These are phyloP conservation scores for Ahaetulla prasina DNA, from an alignment of 2,113 vertebrate species.

Conservation along the genomic window DNA sequence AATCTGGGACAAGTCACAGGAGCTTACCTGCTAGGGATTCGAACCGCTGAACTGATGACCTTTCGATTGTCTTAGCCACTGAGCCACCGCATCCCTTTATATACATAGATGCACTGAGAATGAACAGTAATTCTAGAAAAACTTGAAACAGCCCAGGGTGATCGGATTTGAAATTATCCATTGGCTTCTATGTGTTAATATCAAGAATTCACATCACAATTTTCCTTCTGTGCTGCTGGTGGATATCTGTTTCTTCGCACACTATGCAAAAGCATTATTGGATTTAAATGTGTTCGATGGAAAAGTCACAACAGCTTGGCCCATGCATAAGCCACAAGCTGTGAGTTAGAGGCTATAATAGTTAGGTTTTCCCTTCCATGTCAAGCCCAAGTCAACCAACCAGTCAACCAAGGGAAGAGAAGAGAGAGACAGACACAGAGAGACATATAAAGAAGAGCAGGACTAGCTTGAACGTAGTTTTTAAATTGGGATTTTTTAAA, in stretches of 20 bases:
- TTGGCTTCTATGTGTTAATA: not conserved
- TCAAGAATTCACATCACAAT: not conserved
- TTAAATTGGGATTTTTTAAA: too few species aligned
- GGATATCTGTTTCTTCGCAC: not conserved
- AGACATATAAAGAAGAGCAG: not conserved
- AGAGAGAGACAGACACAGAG: not conserved
- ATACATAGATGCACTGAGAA: not conserved
- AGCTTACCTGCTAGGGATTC: too few species aligned
- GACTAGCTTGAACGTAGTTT: too few species aligned
- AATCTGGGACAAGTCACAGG: too few species aligned
- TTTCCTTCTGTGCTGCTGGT: not conserved
- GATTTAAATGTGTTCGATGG: not conserved
- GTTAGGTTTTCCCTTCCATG: not conserved
- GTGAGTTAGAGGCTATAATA: not conserved
- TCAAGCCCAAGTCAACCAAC: not conserved
- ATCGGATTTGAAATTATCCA: not conserved
- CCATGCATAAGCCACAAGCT: not conserved
- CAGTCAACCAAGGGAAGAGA: not conserved
- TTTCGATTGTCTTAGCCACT: too few species aligned
- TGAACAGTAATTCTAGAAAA: not conserved
- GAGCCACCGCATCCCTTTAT: not conserved
- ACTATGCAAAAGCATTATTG: not conserved
- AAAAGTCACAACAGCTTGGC: not conserved
- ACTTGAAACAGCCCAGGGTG: not conserved
- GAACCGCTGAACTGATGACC: too few species aligned